Evolutionary conservation across 2,113 vertebrate species (phyloP).

Genomic region (Dermatemys mawii): DNA sequence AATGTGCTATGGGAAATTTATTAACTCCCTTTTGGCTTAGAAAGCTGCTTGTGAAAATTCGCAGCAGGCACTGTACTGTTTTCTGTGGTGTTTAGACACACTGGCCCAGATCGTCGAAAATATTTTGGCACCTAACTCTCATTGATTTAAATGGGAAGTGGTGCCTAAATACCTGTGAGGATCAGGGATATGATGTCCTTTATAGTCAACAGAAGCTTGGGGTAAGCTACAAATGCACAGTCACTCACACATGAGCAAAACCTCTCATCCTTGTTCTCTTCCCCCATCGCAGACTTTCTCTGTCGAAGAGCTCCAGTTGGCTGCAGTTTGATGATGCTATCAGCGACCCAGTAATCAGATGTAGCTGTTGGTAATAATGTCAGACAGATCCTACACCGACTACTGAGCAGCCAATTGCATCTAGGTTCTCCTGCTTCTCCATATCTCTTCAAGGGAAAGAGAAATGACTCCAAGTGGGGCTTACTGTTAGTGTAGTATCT

Average conservation of each 20-base stretch:
- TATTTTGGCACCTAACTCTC: background rate
- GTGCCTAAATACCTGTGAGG: too few relatives aligned
- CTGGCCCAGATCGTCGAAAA: background rate
- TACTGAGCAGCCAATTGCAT: constrained; percentile 75
- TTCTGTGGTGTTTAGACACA: background rate
- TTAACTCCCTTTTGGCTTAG: background rate
- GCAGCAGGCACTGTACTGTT: background rate
- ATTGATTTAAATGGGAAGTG: background rate
- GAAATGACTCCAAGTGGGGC: background rate
- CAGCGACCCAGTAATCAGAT: constrained; percentile 82
- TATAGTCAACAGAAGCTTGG: background rate
- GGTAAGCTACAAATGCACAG: background rate
- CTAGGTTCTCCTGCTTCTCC: background rate
- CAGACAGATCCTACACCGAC: constrained; percentile 79
- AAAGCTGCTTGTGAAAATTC: background rate
- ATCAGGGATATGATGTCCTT: too few relatives aligned
- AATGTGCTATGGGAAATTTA: background rate
- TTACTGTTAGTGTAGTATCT: background rate
- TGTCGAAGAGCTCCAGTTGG: background rate
- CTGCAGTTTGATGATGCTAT: constrained; percentile 30
- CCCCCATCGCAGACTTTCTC: background rate
- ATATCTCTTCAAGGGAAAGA: background rate
- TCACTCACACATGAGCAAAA: background rate
- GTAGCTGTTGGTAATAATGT: constrained; percentile 72
- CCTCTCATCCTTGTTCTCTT: background rate